phyloP scores from a whole-genome alignment of 2,797 vertebrate genomes.

The Sebastes steindachneri region DNA sequence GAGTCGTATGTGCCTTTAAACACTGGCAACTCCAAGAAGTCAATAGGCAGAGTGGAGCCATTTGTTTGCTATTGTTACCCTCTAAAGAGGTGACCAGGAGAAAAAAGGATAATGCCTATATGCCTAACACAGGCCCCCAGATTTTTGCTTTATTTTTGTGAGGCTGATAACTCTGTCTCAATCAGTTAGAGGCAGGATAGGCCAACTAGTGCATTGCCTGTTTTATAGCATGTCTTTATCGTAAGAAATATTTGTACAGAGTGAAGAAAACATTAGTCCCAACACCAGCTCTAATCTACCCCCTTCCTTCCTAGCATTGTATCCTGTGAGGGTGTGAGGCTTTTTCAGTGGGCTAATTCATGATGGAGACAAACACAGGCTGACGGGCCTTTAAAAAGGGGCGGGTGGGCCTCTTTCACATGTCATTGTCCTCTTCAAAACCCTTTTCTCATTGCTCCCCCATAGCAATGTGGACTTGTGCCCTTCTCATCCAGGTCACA shows the following conservation, averaged over 20 bases:
- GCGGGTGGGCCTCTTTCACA: conserved; percentile 65
- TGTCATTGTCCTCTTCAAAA: conserved; percentile 69
- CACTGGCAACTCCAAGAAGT: conserved; percentile 38
- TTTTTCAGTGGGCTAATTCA: conserved; percentile 73
- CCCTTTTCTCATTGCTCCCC: conserved; percentile 51
- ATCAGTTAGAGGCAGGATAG: conserved; percentile 56
- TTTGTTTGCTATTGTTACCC: conserved; percentile 56
- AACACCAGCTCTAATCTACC: conserved; percentile 59
- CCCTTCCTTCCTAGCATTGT: conserved; percentile 81
- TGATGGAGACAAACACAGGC: conserved; percentile 69
- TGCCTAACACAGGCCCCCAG: conserved; percentile 20
- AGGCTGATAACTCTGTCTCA: conserved; percentile 49
- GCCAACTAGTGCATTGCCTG: conserved; percentile 52
- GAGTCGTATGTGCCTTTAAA: conserved; percentile 22
- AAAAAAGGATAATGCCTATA: conserved; percentile 46
- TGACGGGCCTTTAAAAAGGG: conserved; percentile 69
- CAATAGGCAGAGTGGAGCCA: conserved; percentile 44
- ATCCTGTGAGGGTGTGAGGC: conserved; percentile 67
- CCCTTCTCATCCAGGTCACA: conserved; percentile 58
- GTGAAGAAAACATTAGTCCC: conserved; percentile 68
- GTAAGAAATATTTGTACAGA: conserved; percentile 75
- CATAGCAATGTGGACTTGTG: conserved; percentile 32
- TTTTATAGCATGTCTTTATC: conserved; percentile 69
- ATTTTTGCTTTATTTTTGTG: conserved; percentile 37
- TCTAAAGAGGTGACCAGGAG: conserved; percentile 24